Base-by-base conservation (phyloP, 2,797 vertebrate species). In the Enteromius anoplus region DNA sequence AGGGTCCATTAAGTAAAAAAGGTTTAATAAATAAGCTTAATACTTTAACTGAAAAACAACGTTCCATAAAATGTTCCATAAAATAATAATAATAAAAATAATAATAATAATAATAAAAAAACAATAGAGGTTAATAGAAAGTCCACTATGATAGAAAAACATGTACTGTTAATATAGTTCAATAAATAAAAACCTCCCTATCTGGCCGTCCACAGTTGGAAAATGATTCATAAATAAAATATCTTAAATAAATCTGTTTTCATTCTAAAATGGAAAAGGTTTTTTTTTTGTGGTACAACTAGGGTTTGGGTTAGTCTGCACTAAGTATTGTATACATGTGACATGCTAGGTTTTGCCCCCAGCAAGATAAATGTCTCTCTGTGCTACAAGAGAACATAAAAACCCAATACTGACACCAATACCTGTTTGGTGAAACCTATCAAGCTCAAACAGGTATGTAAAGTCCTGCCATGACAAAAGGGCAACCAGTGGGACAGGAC, bases 401-500 rank as follows among this genome's bases (percentile, higher is more conserved):
- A 40, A 47, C 70, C 15, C 15, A 51, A 34, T 19, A 53, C 62
- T 82, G 80, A 75, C 32, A 65, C 32, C 21, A 55, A 71, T 37
- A 81, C 68, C 55, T 60, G 55, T 14, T 64, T 29, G 12, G 55
- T 81, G 55, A 80, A 71, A 80, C 79, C 42, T 37, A 51, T n/a
- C 69, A 81, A 64, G 29, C 58, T 73, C 53, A 81, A n/a, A 75
- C 55, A 19, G 47, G 29, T 78, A 75, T 78, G 77, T 83, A 11
- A 76, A 73, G 82, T 80, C 82, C 60, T 42, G 75, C 58, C 84
- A 66, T 83, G 68, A 85, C 49, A 29, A 42, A 81, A 53, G 32
- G 37, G 17, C 37, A 78, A 45, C 65, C 34, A 12, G 53, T 53
- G 60, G 29, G 81, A 75, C 14, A 66, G 40, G 60, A 80, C 42